Base-by-base conservation (phyloP, 1,140 invertebrate genomes). In the Parasteatoda tepidariorum region DNA sequence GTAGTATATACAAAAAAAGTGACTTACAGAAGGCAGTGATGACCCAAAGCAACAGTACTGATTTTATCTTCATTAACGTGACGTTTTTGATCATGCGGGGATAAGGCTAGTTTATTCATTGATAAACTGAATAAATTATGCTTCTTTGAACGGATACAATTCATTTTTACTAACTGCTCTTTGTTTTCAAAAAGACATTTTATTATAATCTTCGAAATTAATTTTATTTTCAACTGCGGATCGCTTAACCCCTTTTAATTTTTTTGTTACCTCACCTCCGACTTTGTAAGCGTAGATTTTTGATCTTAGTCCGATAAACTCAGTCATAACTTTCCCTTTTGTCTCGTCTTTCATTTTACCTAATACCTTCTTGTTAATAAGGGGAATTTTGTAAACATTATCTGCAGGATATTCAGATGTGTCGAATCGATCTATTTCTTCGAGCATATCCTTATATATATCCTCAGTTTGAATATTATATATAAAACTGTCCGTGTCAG, bases 281-380 rank as follows among this genome's bases (percentile, higher is more conserved):
- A 13, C 13, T 41, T 41, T 41, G 38, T 13, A 41, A 18, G 86
- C 79, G 85, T 90, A 90, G 84, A 90, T 87, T 87, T 91, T 91
- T 18, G 88, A 84, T 76, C 87, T 85, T 61, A 90, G 73, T 11
- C 88, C 88, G 70, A 89, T 70, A 87, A 88, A 91, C 85, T 89
- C 87, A 6, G 62, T 84, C 59, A 91, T 88, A 54, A 88, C 85
- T 78, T 83, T 84, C 9, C 88, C 88, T 81, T 87, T 88, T 24
- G 85, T 86, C 86, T 91, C 90, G 88, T 90, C 89, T 86, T 90
- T 91, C 85, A 91, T 89, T 86, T 90, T 88, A 9, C 90, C 89
- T 6, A 90, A 34, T 7, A 89, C 87, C 84, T 91, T 91, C 85
- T 90, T 90, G 84, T 91, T 91, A 57, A 78, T 74, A 48, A 61